Conservation (phyloP, 2,113 vertebrate species). For the Ginglymostoma cirratum region DNA sequence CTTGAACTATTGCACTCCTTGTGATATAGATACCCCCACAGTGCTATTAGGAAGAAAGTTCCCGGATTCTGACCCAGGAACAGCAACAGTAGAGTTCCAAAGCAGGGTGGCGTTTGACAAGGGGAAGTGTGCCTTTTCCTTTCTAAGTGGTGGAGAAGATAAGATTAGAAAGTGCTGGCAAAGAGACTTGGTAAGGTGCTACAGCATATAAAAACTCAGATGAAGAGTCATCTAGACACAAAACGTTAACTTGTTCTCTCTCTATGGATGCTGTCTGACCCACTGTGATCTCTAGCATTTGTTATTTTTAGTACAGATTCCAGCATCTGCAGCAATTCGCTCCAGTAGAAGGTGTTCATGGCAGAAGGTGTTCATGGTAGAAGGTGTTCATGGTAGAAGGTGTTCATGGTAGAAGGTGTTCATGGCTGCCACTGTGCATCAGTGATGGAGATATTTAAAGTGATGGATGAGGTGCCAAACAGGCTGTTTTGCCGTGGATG, state of each 20-base stretch:
- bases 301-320: no score
- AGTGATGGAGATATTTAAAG: not conserved
- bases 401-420: not conserved
- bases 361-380: no score
- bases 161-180: not conserved
- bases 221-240: no score
- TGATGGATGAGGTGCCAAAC: not conserved
- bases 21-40: not conserved
- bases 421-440: not conserved
- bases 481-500: not conserved
- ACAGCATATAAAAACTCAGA: not conserved
- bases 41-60: not conserved
- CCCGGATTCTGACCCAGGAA: not conserved
- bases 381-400: no score
- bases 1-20: not conserved
- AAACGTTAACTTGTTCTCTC: no score
- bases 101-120: no score
- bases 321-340: no score
- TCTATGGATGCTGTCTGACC: no score
- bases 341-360: not conserved
- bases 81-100: not conserved
- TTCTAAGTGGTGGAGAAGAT: not conserved
- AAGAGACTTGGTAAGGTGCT: not conserved
- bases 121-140: not conserved
- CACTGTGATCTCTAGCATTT: no score